Evolutionary conservation across 2,797 vertebrate species (phyloP).

Genomic region (Microctenopoma lineatum): DNA sequence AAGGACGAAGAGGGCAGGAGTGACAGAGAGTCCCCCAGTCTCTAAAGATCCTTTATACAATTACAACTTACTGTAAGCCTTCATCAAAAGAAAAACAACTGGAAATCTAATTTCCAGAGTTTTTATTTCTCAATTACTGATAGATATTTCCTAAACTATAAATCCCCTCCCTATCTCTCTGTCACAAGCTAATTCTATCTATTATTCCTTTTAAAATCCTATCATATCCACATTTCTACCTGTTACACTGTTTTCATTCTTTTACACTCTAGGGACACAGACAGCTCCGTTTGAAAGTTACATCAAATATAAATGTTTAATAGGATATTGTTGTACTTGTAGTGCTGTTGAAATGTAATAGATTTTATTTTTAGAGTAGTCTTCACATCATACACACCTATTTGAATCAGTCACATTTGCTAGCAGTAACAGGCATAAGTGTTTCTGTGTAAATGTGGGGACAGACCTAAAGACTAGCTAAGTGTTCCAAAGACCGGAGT

Average conservation of each 20-base stretch:
- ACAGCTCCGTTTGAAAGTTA: neutral
- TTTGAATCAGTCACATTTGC: too few relatives aligned
- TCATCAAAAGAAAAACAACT: constrained; percentile 56
- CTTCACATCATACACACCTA: too few relatives aligned
- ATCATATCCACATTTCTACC: neutral
- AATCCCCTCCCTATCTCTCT: neutral
- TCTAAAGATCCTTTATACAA: constrained; percentile 68
- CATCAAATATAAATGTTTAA: neutral
- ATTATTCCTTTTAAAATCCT: neutral
- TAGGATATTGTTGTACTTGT: too few relatives aligned
- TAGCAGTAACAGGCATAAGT: too few relatives aligned
- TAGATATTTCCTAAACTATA: constrained; percentile 37
- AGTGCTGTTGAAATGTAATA: too few relatives aligned
- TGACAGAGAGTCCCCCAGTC: constrained; percentile 56
- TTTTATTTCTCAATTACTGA: constrained; percentile 62
- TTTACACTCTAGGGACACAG: neutral
- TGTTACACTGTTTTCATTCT: neutral
- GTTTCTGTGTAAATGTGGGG: too few relatives aligned
- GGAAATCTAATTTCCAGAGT: constrained; percentile 68
- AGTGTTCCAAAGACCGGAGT: too few relatives aligned
- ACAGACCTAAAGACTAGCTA: too few relatives aligned
- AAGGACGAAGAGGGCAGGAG: constrained; percentile 50
- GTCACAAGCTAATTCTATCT: constrained; percentile 14
- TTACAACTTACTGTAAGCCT: constrained; percentile 76
- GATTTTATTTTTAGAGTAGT: too few relatives aligned